Evolutionary conservation across 1,140 invertebrate species (phyloP).

Genomic region (Ganaspis sp.): DNA sequence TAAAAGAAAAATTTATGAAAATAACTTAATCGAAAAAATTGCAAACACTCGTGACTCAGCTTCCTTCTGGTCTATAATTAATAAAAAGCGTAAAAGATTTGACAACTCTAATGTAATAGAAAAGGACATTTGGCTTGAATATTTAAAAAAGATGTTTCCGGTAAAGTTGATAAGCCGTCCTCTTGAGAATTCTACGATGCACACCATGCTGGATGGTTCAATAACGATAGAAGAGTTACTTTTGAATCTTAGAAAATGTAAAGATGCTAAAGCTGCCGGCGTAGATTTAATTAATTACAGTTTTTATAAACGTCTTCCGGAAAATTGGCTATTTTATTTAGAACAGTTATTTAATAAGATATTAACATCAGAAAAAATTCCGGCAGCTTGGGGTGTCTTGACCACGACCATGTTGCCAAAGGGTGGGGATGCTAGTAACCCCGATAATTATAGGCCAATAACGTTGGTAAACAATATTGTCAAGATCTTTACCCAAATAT

Average conservation of each 20-base stretch:
- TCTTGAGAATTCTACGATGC: background rate
- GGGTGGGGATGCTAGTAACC: background rate
- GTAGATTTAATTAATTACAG: background rate
- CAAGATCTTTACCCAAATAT: background rate
- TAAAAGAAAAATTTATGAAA: too few relatives aligned
- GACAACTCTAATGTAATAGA: background rate
- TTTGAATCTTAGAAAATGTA: background rate
- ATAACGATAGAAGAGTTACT: background rate
- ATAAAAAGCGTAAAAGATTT: background rate
- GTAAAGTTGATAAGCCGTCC: background rate
- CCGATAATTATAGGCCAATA: conserved; percentile 26
- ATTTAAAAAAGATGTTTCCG: background rate
- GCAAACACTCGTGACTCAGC: too few relatives aligned
- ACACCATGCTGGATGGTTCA: background rate
- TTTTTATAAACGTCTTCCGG: background rate
- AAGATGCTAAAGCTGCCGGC: background rate
- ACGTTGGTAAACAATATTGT: conserved; percentile 6
- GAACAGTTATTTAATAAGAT: background rate
- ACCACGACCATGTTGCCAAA: conserved; percentile 12
- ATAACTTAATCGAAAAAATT: too few relatives aligned
- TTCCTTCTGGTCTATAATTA: too few relatives aligned
- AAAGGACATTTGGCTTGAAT: background rate
- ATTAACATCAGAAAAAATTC: background rate
- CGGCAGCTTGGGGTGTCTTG: background rate
- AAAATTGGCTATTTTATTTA: background rate